Percentiles rank a stretch among this genome's conserved stretches.
These are phyloP conservation scores for Rhea americana DNA, from an alignment of 2,113 vertebrate species.

Conservation along the genomic window DNA sequence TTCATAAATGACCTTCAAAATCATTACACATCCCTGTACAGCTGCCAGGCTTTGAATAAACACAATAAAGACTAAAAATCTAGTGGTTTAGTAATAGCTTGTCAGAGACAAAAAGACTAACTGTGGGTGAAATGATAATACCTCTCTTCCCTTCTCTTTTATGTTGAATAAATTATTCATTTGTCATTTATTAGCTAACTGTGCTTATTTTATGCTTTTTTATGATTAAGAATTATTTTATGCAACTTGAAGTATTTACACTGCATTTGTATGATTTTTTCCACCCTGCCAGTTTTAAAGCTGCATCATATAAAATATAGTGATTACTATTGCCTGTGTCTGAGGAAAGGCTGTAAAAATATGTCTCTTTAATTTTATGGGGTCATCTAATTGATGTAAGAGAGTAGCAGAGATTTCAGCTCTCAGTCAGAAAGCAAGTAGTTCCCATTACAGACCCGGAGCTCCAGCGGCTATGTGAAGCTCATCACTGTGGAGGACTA, in stretches of 20 bases:
- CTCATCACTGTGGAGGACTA: neutral
- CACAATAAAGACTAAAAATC: neutral
- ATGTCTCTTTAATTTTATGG: slow-evolving; percentile 34
- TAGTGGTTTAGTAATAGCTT: neutral
- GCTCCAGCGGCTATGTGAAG: accelerated
- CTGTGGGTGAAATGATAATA: slow-evolving; percentile 23
- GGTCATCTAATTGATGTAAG: slow-evolving; percentile 11
- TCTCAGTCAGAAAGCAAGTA: neutral
- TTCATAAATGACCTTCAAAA: neutral
- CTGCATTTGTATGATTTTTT: slow-evolving; percentile 4
- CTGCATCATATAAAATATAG: neutral
- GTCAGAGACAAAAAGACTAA: neutral
- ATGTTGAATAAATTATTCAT: slow-evolving; percentile 47
- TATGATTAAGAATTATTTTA: slow-evolving; percentile 19
- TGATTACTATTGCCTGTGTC: neutral
- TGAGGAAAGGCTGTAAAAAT: slow-evolving; percentile 29
- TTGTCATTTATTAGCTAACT: slow-evolving; percentile 45
- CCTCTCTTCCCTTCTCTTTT: neutral
- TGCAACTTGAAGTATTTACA: slow-evolving; percentile 10
- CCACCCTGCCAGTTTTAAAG: neutral
- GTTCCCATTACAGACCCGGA: accelerated
- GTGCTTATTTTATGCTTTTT: slow-evolving; percentile 9
- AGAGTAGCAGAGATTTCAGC: neutral
- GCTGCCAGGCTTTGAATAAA: slow-evolving; percentile 20
- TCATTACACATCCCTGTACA: neutral